Evolutionary conservation across 2,113 vertebrate species (phyloP).

Genomic region (Pagrus major): DNA sequence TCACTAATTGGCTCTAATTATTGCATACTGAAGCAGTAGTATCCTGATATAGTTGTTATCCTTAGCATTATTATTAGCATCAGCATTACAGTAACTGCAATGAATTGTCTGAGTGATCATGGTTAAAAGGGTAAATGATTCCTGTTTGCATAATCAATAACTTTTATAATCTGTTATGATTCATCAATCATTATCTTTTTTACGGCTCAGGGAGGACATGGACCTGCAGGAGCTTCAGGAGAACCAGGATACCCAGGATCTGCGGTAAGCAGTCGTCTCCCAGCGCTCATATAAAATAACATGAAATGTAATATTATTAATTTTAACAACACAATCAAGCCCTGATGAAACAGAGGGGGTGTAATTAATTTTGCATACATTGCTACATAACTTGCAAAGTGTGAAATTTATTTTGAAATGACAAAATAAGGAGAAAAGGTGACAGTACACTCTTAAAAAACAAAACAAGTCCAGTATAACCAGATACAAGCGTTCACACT

Average conservation of each 20-base stretch:
- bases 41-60: background rate
- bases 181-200: background rate
- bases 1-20: background rate
- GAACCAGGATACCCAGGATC: conserved; percentile 93
- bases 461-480: background rate
- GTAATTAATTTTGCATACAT: background rate
- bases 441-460: too few species aligned
- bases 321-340: background rate
- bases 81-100: too few species aligned
- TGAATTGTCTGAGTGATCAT: too few species aligned
- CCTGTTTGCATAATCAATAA: background rate
- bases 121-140: too few species aligned
- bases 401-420: too few species aligned
- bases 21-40: background rate
- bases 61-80: background rate
- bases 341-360: background rate
- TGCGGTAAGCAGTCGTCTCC: conserved; percentile 80
- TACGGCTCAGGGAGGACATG: conserved; percentile 88
- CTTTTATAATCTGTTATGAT: background rate
- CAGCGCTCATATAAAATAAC: background rate
- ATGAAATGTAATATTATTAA: background rate
- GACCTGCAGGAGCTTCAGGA: conserved; percentile 89
- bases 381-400: too few species aligned
- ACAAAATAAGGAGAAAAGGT: too few species aligned
- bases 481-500: background rate